phyloP scores from a whole-genome alignment of 2,797 vertebrate genomes.

The Enteromius fasciolatus region DNA sequence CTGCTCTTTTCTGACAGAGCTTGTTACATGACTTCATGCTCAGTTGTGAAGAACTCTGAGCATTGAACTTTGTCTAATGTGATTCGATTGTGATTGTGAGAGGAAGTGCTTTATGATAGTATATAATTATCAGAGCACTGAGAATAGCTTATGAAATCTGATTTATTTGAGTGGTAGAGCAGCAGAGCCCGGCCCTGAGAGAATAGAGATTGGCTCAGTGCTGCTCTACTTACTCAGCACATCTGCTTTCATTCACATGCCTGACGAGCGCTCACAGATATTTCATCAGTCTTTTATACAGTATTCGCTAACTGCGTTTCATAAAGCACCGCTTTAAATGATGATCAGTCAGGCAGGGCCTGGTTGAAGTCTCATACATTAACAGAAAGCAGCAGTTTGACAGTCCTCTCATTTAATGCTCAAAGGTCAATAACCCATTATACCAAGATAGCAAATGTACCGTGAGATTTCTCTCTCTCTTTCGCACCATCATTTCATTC shows the following conservation, averaged over 20 bases:
- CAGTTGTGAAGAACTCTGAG: neutral
- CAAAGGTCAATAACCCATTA: constrained; percentile 27
- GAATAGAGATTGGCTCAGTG: constrained; percentile 9
- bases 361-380: constrained; percentile 1
- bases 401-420: constrained; percentile 16
- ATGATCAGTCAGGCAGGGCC: constrained; percentile 9
- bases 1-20: constrained; percentile 1
- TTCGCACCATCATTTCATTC: neutral
- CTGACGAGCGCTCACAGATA: neutral
- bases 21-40: neutral
- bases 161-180: constrained; percentile 37
- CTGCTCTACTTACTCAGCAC: constrained; percentile 47
- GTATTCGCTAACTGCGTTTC: constrained; percentile 15
- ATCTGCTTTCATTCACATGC: constrained; percentile 42
- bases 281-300: constrained; percentile 17
- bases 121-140: constrained; percentile 23
- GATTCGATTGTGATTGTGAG: neutral
- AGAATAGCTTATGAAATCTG: constrained; percentile 34
- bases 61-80: constrained; percentile 10
- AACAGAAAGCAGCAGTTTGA: constrained; percentile 18
- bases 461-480: neutral
- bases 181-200: neutral
- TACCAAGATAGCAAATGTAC: constrained; percentile 1
- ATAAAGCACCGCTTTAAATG: constrained; percentile 2
- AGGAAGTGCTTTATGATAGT: constrained; percentile 27